Evolutionary conservation across 2,797 vertebrate genomes (phyloP).

Genomic region (Bradypodion pumilum): DNA sequence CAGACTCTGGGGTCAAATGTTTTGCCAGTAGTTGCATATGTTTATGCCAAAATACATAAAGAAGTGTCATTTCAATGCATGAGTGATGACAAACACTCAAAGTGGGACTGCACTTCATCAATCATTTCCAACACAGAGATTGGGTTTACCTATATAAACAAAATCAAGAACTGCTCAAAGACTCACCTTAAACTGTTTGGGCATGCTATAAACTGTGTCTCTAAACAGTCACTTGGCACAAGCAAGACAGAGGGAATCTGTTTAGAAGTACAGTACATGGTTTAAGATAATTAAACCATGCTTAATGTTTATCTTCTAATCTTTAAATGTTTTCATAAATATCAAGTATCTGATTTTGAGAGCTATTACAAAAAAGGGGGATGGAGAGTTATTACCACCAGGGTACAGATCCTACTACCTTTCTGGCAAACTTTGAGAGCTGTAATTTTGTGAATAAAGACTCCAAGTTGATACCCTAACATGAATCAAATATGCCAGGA

Average conservation of each 20-base stretch:
- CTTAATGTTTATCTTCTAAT: slow-evolving; percentile 69
- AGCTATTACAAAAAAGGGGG: slow-evolving; percentile 5
- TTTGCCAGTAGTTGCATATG: slow-evolving; percentile 86
- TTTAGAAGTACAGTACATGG: slow-evolving; percentile 65
- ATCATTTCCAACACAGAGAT: slow-evolving; percentile 82
- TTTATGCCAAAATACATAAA: slow-evolving; percentile 88
- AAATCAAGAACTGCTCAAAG: slow-evolving; percentile 80
- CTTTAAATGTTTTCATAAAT: slow-evolving; percentile 71
- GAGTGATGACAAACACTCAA: slow-evolving; percentile 85
- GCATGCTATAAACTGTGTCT: slow-evolving; percentile 77
- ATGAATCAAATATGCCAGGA: background rate
- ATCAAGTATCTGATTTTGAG: slow-evolving; percentile 15
- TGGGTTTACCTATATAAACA: slow-evolving; percentile 83
- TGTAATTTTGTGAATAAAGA: background rate
- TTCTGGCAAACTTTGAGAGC: background rate
- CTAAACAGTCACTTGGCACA: slow-evolving; percentile 73
- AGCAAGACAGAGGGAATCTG: slow-evolving; percentile 70
- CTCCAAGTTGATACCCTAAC: too few relatives aligned
- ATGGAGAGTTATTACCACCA: background rate
- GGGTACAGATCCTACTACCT: background rate
- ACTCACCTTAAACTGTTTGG: slow-evolving; percentile 80
- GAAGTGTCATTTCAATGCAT: slow-evolving; percentile 85
- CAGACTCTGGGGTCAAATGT: slow-evolving; percentile 84
- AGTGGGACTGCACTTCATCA: slow-evolving; percentile 82
- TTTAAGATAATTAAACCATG: slow-evolving; percentile 78